Evolutionary conservation across 2,888 invertebrate species (phyloP), one percentile per base, ranked within the genome.

Genomic region (Bedellia somnulentella): DNA sequence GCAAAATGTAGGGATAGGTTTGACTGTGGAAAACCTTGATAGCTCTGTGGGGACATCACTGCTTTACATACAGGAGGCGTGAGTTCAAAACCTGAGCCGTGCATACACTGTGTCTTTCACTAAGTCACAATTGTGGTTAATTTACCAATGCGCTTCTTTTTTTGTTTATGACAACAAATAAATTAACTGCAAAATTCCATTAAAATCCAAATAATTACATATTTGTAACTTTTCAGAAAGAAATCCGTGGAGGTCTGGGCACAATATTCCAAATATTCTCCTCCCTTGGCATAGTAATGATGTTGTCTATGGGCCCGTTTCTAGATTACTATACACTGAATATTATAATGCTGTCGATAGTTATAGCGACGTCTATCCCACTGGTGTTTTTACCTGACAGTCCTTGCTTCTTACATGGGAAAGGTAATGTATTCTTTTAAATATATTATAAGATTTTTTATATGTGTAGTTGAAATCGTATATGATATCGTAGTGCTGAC

Each of bases 301-400:
- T 56, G 45, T 31, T 67, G n/a, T 49, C 56, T 1, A 39, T 62
- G n/a, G 68, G 68, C 0, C 67, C 68, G 0, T 66, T 59, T 37
- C 34, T 51, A 3, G 47, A 58, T 0, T 68, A 67, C 35, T 14
- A 41, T 0, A 35, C 42, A 1, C 37, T 57, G 12, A 67, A 57
- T 34, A 36, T 47, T 1, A 39, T 56, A 4, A 46, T 45, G 15
- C 47, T 50, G 0, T 23, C 32, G 2, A 35, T 51, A 1, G 39
- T 51, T 0, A 27, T 48, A 3, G 15, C 43, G 0, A 42, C 51
- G 4, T 46, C 54, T 0, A 10, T 59, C 9, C 66, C 66, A 0
- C 30, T 63, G n/a, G 12, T 59, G 1, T 45, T 61, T 15, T 15
- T 70, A 6, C 68, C 67, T 1, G 63, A 68, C 11, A 67, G 62